Percentiles rank a stretch among this genome's conserved stretches.
phyloP scores from a whole-genome alignment of 2,888 invertebrate genomes.

The Homarus gammarus region DNA sequence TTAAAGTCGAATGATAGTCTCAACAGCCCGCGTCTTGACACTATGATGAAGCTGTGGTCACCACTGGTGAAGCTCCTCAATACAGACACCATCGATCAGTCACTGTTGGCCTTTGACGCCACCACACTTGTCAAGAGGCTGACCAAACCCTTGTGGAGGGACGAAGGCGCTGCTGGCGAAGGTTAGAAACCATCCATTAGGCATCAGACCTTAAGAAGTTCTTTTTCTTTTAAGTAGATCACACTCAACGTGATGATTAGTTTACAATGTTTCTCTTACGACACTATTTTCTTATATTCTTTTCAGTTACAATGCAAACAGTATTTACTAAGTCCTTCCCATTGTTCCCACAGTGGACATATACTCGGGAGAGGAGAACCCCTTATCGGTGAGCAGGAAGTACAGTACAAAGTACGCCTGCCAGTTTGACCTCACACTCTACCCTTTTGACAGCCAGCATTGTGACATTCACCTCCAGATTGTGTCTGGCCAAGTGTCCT shows the following conservation, averaged over 20 bases:
- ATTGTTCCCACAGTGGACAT: conserved; percentile 55
- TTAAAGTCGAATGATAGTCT: conserved; percentile 69
- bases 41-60: conserved; percentile 69
- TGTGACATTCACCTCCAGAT: conserved; percentile 73
- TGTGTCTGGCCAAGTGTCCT: conserved; percentile 68
- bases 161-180: conserved; percentile 68
- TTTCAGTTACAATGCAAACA: neutral
- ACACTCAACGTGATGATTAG: too few relatives aligned
- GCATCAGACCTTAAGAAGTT: too few relatives aligned
- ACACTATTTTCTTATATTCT: neutral
- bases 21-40: conserved; percentile 51
- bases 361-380: conserved; percentile 71
- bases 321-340: neutral
- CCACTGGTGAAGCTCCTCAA: conserved; percentile 70
- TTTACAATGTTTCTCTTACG: neutral
- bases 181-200: conserved; percentile 26
- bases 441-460: conserved; percentile 75
- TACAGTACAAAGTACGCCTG: conserved; percentile 74
- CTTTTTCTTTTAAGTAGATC: too few relatives aligned
- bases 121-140: conserved; percentile 48
- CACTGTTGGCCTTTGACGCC: conserved; percentile 56
- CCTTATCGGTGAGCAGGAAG: conserved; percentile 68
- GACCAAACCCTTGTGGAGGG: conserved; percentile 35
- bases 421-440: conserved; percentile 72
- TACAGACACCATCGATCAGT: conserved; percentile 67